A percentile compares a stretch with the other conserved stretches of the same genome.
These are phyloP conservation scores for Arenaria interpres DNA, from an alignment of 2,113 vertebrate species.

Conservation along the genomic window DNA sequence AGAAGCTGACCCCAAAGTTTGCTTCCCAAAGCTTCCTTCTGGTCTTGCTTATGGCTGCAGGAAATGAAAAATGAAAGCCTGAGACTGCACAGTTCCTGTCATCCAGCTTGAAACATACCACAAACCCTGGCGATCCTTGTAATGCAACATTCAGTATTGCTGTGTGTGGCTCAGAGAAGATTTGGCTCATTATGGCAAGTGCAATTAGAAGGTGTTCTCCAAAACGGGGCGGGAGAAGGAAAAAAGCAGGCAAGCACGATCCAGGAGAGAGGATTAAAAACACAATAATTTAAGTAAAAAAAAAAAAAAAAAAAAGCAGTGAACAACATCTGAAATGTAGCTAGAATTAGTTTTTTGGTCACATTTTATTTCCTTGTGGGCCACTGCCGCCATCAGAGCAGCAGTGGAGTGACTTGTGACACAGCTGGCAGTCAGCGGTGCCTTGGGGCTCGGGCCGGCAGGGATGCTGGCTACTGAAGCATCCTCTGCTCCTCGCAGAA, in stretches of 20 bases:
- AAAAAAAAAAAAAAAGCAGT: not conserved
- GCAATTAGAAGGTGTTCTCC: not conserved
- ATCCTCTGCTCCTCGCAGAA: not conserved
- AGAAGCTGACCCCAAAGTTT: not conserved
- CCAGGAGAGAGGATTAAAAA: not conserved
- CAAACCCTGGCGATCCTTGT: not conserved
- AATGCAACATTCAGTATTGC: not conserved
- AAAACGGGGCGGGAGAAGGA: rapidly evolving
- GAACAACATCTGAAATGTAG: not conserved
- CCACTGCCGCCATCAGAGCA: not conserved
- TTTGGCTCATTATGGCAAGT: not conserved
- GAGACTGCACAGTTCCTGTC: not conserved
- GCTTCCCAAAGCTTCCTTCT: not conserved
- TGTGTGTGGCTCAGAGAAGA: not conserved
- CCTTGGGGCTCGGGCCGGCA: rapidly evolving
- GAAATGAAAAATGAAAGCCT: slow-evolving; percentile 12
- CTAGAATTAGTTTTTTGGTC: not conserved
- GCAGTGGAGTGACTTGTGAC: not conserved
- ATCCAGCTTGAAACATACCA: not conserved
- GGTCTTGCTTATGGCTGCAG: not conserved
- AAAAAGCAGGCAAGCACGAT: not conserved
- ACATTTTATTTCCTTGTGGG: not conserved
- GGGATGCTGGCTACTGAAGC: not conserved
- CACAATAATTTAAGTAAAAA: not conserved
- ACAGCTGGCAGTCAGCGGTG: not conserved